These are phyloP conservation scores for Macrotus californicus DNA, from an alignment of 2,113 vertebrate species.

Conservation along the genomic window DNA sequence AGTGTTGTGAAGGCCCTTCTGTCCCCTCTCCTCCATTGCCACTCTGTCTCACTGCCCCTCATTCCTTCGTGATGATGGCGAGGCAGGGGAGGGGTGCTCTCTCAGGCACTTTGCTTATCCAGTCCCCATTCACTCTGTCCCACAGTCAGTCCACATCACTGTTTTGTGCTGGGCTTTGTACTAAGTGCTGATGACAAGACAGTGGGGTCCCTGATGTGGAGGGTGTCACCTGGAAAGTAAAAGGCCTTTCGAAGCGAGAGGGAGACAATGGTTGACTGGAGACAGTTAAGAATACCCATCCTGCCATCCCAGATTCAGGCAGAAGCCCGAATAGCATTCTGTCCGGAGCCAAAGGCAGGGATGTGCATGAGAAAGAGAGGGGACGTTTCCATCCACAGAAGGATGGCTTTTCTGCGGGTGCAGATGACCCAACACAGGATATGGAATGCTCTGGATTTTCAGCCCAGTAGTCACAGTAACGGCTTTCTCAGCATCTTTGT, in stretches of 20 bases:
- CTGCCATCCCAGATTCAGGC: background rate
- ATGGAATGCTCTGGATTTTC: background rate
- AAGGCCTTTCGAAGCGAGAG: background rate
- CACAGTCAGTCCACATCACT: background rate
- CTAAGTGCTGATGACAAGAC: background rate
- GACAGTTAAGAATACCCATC: no score
- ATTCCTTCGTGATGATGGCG: accelerated
- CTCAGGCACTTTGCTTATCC: background rate
- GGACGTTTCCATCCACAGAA: background rate
- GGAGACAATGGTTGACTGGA: no score
- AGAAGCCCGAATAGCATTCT: background rate
- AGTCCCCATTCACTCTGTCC: accelerated
- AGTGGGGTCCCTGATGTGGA: background rate
- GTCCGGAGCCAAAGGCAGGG: background rate
- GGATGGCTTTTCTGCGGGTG: background rate
- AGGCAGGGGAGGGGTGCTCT: background rate
- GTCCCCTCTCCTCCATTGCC: background rate
- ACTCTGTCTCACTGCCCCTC: background rate
- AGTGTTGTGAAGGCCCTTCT: background rate
- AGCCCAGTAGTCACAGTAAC: background rate
- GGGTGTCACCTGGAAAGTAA: background rate
- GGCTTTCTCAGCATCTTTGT: background rate
- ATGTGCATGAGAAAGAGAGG: background rate
- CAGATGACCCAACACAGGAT: background rate
- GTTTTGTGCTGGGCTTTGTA: background rate